Base-by-base conservation (phyloP, 2,113 vertebrate genomes). In the Falco punctatus region DNA sequence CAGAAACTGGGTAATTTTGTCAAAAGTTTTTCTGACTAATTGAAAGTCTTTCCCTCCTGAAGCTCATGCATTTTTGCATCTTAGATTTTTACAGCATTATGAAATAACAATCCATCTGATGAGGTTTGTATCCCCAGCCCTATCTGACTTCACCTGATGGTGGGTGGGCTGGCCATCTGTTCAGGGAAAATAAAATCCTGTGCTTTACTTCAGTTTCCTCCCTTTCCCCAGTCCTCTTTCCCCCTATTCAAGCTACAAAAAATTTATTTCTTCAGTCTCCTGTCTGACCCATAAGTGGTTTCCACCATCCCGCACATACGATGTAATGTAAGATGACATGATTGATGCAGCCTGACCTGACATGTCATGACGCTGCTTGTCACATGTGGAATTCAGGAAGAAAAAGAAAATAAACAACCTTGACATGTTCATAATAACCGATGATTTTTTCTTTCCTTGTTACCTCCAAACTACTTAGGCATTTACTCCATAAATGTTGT, bases 341-440 rank as follows among this genome's bases (percentile, higher is more conserved):
- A 95, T 91, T 69, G 96, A 96, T 91, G 95, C 97, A 97, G 95
- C 81, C 97, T 95, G 95, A 95, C 86, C 95, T 86, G 92, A 90
- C 89, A 92, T 20, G 81, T 95, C 97, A 75, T 88, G 92, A 95
- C 2, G 58, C 95, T 58, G 62, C 94, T 97, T 89, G 94, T 97
- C 97, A 97, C 89, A 88, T 3, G 78, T 22, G 84, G 89, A 91
- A 91, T 18, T 59, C 74, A 59, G 89, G 84, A 83, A 86, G 81
- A 80, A 96, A 95, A 91, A 87, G 6, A 80, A 83, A 88, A 88
- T 51, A 73, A 90, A 42, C 78, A 81, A 33, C 70, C 73, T 33
- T 91, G 95, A 77, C 6, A 0, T 4, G 21, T 8, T 26, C 24
- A 1, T 42, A 49, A 58, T 5, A 58, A 58, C 61, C 0, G 2